phyloP scores from a whole-genome alignment of 2,113 vertebrate species.

The Phyllostomus hastatus region DNA sequence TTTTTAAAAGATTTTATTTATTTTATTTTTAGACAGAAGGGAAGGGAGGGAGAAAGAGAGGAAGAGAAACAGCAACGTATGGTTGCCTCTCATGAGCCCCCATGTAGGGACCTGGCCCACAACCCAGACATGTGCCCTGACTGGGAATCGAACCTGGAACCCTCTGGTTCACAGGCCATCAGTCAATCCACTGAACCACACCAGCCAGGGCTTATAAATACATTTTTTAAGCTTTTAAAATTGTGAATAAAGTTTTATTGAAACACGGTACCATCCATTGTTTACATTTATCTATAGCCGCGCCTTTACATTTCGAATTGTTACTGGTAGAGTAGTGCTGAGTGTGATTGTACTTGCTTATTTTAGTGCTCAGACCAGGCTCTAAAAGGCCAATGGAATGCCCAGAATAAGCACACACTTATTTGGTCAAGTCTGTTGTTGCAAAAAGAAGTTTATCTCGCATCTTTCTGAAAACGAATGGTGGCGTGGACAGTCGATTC shows the following conservation, averaged over 20 bases:
- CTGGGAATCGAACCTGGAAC: too few species aligned
- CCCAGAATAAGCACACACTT: not conserved
- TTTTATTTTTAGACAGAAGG: too few species aligned
- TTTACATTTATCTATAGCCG: not conserved
- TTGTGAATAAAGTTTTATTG: not conserved
- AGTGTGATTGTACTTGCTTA: not conserved
- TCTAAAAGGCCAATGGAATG: not conserved
- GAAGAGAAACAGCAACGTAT: too few species aligned
- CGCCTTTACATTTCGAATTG: not conserved
- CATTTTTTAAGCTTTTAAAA: not conserved
- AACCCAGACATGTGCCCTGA: too few species aligned
- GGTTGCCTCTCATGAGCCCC: too few species aligned
- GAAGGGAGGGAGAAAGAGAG: too few species aligned
- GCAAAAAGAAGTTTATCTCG: not conserved
- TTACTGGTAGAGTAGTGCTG: not conserved
- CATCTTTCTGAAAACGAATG: not conserved
- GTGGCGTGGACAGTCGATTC: not conserved
- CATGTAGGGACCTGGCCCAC: too few species aligned
- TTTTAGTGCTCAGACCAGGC: not conserved
- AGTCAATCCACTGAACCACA: too few species aligned
- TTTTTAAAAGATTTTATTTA: not conserved
- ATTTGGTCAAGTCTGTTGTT: not conserved
- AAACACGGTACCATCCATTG: not conserved
- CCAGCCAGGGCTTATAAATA: not conserved
- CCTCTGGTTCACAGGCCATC: too few species aligned